phyloP scores from a whole-genome alignment of 2,113 vertebrate genomes.

The Microtus richardsoni region DNA sequence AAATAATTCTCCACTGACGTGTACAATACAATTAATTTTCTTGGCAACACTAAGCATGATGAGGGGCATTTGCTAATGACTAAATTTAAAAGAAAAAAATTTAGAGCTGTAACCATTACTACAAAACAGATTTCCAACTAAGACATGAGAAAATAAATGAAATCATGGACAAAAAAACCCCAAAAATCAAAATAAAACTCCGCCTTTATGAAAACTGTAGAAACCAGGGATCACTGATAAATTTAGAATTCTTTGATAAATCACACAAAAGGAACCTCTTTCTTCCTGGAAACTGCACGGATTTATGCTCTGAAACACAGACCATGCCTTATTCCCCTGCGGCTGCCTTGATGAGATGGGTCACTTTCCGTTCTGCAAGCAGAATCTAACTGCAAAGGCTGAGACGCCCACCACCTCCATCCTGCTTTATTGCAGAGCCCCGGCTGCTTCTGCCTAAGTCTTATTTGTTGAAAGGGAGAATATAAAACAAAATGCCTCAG shows the following conservation, averaged over 20 bases:
- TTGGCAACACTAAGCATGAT: conserved; percentile 68
- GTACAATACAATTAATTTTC: conserved; percentile 65
- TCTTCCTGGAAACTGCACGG: background rate
- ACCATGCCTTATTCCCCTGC: background rate
- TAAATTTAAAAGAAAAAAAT: conserved; percentile 54
- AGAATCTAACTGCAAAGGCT: background rate
- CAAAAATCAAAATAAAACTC: background rate
- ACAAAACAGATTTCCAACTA: conserved; percentile 1
- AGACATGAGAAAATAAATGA: conserved; percentile 24
- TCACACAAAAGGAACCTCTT: background rate
- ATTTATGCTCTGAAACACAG: background rate
- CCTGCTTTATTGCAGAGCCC: conserved; percentile 42
- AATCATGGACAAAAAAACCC: conserved; percentile 33
- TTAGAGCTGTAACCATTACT: background rate
- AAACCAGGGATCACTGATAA: background rate
- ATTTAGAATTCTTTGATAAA: conserved; percentile 31
- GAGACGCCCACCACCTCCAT: background rate
- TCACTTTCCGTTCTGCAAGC: conserved; percentile 20
- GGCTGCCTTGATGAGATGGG: background rate
- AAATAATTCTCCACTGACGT: conserved; percentile 67
- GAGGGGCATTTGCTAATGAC: conserved; percentile 45
- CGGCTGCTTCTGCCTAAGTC: conserved; percentile 17
- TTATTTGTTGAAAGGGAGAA: conserved; percentile 55
- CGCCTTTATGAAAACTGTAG: no score
- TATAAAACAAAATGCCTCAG: conserved; percentile 55